Evolutionary conservation across 2,113 vertebrate species (phyloP).

Genomic region (Siniperca knerii): DNA sequence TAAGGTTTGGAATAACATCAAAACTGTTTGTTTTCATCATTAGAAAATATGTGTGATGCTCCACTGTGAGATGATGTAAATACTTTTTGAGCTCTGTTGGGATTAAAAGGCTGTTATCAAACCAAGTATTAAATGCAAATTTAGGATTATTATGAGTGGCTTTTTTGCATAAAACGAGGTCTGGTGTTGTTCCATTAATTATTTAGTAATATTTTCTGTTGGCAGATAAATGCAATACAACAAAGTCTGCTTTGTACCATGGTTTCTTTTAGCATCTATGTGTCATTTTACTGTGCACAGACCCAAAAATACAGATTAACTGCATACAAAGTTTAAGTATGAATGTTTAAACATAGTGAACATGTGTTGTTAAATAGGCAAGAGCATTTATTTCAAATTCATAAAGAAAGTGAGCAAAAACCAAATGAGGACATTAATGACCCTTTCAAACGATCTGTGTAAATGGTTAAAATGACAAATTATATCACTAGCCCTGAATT

Average conservation of each 20-base stretch:
- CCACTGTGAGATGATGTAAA: constrained; percentile 29
- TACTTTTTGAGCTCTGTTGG: constrained; percentile 10
- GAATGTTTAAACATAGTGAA: background rate
- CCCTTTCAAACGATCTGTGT: too few species aligned
- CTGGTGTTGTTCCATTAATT: constrained; percentile 37
- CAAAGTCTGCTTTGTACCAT: background rate
- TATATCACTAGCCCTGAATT: background rate
- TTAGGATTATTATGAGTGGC: constrained; percentile 25
- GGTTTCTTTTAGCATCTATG: background rate
- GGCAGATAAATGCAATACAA: background rate
- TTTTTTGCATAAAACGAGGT: constrained; percentile 35
- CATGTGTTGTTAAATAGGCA: background rate
- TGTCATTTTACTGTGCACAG: background rate
- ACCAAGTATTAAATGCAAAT: constrained; percentile 48
- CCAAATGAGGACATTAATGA: background rate
- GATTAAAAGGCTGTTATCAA: constrained; percentile 46
- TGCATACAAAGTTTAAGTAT: background rate
- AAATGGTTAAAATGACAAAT: background rate
- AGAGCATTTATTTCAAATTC: background rate
- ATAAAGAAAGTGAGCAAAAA: background rate
- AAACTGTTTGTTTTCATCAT: constrained; percentile 46
- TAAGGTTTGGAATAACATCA: constrained; percentile 40
- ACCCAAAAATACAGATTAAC: background rate
- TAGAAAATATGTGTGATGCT: constrained; percentile 31
- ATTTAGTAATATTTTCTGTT: constrained; percentile 17